Conservation (phyloP, 2,113 vertebrate genomes). For the Paramormyrops kingsleyae region DNA sequence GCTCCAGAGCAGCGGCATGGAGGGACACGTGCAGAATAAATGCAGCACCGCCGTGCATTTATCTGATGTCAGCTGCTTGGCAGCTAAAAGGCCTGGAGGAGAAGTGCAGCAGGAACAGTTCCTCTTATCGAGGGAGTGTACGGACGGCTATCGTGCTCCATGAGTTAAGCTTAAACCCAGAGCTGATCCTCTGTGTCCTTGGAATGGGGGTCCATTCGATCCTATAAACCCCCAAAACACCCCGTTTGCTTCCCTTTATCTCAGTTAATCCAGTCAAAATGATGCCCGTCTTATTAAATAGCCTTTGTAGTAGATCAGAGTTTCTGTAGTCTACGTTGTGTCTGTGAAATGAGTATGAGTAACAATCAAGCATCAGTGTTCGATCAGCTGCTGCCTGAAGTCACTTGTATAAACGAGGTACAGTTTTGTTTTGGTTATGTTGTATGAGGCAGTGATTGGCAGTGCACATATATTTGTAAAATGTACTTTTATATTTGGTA, state of each 20-base stretch:
- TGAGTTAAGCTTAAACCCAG: not conserved
- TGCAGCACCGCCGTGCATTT: not conserved
- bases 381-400: not conserved
- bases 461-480: not conserved
- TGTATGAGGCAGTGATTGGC: not conserved
- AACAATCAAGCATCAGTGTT: not conserved
- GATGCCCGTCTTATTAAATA: not conserved
- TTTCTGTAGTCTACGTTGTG: conserved; percentile 11
- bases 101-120: not conserved
- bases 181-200: not conserved
- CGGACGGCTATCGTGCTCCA: not conserved
- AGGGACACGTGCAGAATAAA: not conserved
- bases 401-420: not conserved
- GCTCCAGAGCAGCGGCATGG: not conserved
- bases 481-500: not conserved
- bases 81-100: not conserved
- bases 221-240: not conserved
- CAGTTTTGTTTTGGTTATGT: not conserved
- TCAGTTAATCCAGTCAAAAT: conserved; percentile 6
- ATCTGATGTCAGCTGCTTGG: not conserved
- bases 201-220: not conserved
- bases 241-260: not conserved
- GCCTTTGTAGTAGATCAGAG: conserved; percentile 11
- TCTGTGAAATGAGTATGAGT: not conserved
- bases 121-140: not conserved